These are phyloP conservation scores for Cinara cedri DNA, from an alignment of 2,888 invertebrate species.

Conservation along the genomic window DNA sequence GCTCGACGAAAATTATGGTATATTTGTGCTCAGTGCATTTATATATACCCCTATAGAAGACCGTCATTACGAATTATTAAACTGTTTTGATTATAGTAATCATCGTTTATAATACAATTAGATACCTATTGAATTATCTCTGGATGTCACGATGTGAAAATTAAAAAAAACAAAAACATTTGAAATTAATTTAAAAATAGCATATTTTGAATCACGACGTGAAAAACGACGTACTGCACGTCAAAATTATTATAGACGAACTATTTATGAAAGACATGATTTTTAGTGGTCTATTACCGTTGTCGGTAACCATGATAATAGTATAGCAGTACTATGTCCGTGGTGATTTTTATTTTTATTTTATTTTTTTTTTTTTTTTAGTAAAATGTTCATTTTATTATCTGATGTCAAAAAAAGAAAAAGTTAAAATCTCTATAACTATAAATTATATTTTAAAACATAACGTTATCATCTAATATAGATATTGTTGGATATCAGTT, in stretches of 20 bases:
- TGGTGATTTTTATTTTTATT: not conserved
- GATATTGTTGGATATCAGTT: too few species aligned
- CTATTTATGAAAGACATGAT: not conserved
- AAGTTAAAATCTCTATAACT: too few species aligned
- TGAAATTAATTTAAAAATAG: constrained; percentile 10
- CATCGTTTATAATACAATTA: not conserved
- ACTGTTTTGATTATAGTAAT: constrained; percentile 34
- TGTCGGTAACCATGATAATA: not conserved
- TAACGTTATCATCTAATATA: too few species aligned
- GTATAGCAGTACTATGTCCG: not conserved
- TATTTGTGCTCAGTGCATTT: not conserved
- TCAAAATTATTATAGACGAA: not conserved
- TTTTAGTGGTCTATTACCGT: not conserved
- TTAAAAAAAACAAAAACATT: not conserved
- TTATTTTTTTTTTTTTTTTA: too few species aligned
- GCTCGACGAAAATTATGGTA: not conserved
- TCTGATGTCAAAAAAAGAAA: too few species aligned
- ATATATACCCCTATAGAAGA: not conserved
- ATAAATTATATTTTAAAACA: too few species aligned
- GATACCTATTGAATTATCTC: constrained; percentile 3
- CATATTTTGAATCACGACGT: constrained; percentile 24
- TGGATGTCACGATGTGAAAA: constrained; percentile 28
- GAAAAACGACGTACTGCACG: constrained; percentile 7
- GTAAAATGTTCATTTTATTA: too few species aligned
- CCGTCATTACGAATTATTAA: not conserved